phyloP scores from a whole-genome alignment of 2,797 vertebrate genomes.

The Clamator glandarius region DNA sequence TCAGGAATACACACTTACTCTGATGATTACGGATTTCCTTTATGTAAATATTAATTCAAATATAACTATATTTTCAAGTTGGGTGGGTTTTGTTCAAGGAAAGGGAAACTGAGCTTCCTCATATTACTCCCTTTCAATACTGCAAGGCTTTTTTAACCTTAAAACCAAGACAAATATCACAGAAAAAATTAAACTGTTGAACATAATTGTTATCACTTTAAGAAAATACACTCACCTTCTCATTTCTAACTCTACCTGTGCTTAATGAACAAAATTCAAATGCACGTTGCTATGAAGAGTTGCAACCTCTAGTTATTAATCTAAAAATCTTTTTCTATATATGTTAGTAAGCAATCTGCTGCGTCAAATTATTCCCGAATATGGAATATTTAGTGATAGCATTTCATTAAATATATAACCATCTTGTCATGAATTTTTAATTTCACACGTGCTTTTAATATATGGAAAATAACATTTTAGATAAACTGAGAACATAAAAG shows the following conservation, averaged over 20 bases:
- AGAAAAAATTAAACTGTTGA: slow-evolving; percentile 55
- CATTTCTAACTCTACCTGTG: slow-evolving; percentile 40
- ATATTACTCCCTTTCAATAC: slow-evolving; percentile 3
- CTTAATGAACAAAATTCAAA: slow-evolving; percentile 66
- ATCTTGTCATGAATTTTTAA: slow-evolving; percentile 46
- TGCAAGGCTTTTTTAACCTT: slow-evolving; percentile 1
- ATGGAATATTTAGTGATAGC: background rate
- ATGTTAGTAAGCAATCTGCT: slow-evolving; percentile 51
- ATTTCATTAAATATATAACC: slow-evolving; percentile 23
- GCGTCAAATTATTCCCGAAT: slow-evolving; percentile 46
- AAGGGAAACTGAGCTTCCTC: slow-evolving; percentile 41
- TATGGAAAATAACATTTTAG: slow-evolving; percentile 4
- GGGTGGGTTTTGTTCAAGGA: background rate
- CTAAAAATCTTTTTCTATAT: slow-evolving; percentile 31
- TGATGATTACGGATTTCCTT: slow-evolving; percentile 7
- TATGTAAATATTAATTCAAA: slow-evolving; percentile 52
- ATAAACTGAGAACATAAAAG: slow-evolving; percentile 22
- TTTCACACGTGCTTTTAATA: slow-evolving; percentile 15
- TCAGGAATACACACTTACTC: background rate
- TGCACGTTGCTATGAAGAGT: slow-evolving; percentile 35
- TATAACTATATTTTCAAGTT: slow-evolving; percentile 30
- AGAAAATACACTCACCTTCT: slow-evolving; percentile 48
- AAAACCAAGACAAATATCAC: slow-evolving; percentile 29
- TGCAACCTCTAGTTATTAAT: slow-evolving; percentile 51
- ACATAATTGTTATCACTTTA: slow-evolving; percentile 56